These are phyloP conservation scores for Dermatophagoides farinae DNA, from an alignment of 1,140 invertebrate genomes.

Conservation along the genomic window DNA sequence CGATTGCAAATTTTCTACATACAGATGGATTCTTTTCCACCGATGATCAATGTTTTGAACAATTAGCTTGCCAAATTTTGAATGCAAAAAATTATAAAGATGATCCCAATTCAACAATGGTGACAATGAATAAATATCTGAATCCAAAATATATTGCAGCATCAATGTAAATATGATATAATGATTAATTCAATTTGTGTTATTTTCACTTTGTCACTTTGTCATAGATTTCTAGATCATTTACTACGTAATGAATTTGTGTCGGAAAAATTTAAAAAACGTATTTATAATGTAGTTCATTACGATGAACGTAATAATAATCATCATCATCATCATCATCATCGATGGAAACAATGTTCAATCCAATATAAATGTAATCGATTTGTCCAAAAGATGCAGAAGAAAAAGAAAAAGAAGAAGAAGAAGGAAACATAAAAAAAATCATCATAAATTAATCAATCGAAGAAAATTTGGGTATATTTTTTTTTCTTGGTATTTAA, in stretches of 20 bases:
- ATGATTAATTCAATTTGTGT: neutral
- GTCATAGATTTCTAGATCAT: conserved; percentile 20
- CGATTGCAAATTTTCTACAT: conserved; percentile 23
- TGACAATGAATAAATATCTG: too few species aligned
- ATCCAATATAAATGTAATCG: neutral
- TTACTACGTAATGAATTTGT: conserved; percentile 22
- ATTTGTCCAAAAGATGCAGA: neutral
- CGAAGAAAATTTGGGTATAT: too few species aligned
- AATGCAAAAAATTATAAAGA: conserved; percentile 22
- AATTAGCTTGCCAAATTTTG: conserved; percentile 26
- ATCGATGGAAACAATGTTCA: neutral
- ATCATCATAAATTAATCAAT: too few species aligned
- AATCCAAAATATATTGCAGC: conserved; percentile 18
- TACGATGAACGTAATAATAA: neutral
- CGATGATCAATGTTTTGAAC: conserved; percentile 23
- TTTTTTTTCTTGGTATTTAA: too few species aligned
- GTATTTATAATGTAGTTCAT: conserved; percentile 19
- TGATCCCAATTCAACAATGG: conserved; percentile 11
- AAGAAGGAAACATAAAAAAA: neutral
- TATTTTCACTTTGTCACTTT: neutral
- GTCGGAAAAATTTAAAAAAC: conserved; percentile 19
- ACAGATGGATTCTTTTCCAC: conserved; percentile 22
- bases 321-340: neutral
- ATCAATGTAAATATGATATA: conserved; percentile 21
- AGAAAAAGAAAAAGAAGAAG: neutral